Evolutionary conservation across 1,140 invertebrate species (phyloP).

Genomic region (Drosophila pandora): DNA sequence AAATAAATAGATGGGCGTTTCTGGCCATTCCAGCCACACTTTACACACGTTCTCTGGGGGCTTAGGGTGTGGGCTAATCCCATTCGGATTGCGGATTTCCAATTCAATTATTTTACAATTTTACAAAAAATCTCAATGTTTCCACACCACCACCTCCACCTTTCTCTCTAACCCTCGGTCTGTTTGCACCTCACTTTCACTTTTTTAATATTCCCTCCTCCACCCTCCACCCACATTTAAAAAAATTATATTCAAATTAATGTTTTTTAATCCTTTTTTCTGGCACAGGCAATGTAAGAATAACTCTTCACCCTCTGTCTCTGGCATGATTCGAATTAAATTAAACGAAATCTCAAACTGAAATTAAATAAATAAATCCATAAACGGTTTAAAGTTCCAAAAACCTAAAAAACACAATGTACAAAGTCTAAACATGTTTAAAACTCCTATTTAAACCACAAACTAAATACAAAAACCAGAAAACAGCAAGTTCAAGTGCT

Average conservation of each 20-base stretch:
- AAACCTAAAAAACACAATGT: slow-evolving; percentile 32
- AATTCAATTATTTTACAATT: slow-evolving; percentile 26
- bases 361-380: slow-evolving; percentile 15
- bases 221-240: slow-evolving; percentile 19
- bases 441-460: slow-evolving; percentile 21
- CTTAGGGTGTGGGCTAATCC: slow-evolving; percentile 34
- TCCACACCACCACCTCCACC: slow-evolving; percentile 1
- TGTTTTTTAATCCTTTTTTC: slow-evolving; percentile 32
- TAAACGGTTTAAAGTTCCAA: slow-evolving; percentile 48
- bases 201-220: slow-evolving; percentile 11
- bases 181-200: slow-evolving; percentile 53
- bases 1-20: slow-evolving; percentile 75
- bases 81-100: neutral
- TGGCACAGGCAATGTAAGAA: slow-evolving; percentile 43
- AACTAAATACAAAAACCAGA: slow-evolving; percentile 4
- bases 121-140: slow-evolving; percentile 43
- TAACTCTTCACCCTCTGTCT: slow-evolving; percentile 30
- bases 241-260: slow-evolving; percentile 27
- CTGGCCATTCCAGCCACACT: slow-evolving; percentile 33
- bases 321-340: slow-evolving; percentile 43
- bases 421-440: slow-evolving; percentile 42
- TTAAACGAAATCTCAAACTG: slow-evolving; percentile 12
- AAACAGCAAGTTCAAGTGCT: slow-evolving; percentile 25
- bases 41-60: slow-evolving; percentile 14
- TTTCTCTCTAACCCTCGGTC: slow-evolving; percentile 25